Conservation (phyloP, 2,888 invertebrate genomes). For the Andrena marginata region DNA sequence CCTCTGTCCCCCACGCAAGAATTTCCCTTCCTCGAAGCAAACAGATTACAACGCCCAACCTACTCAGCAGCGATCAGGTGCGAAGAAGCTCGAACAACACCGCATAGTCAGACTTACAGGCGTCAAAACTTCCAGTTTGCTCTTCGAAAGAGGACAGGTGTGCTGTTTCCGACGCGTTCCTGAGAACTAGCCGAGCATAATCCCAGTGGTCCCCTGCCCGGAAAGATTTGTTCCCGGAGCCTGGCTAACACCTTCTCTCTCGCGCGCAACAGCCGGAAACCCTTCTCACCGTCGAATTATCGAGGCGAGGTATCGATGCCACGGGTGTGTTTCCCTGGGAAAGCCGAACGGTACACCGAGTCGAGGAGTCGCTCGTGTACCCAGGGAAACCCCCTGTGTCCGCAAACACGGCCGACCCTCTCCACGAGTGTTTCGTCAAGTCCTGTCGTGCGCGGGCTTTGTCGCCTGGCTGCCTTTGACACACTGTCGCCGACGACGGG, state of each 20-base stretch:
- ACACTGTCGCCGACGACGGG: slow-evolving; percentile 36
- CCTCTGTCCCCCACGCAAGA: not conserved
- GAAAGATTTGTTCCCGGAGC: slow-evolving; percentile 9
- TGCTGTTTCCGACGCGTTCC: not conserved
- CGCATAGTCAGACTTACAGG: slow-evolving; percentile 11
- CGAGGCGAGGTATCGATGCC: slow-evolving; percentile 46
- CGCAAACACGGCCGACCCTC: slow-evolving; percentile 52
- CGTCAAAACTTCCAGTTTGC: slow-evolving; percentile 24
- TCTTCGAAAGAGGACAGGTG: not conserved
- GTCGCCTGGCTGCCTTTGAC: slow-evolving; percentile 59
- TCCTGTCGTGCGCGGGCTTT: slow-evolving; percentile 53
- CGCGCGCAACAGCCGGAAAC: slow-evolving; percentile 22
- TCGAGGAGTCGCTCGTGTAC: slow-evolving; percentile 32
- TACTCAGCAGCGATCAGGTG: slow-evolving; percentile 20
- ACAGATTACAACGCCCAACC: not conserved
- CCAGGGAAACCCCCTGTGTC: slow-evolving; percentile 53
- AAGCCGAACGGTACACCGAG: not conserved
- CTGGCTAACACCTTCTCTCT: slow-evolving; percentile 11
- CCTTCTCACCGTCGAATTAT: slow-evolving; percentile 53
- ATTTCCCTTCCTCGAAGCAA: not conserved
- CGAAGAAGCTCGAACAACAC: slow-evolving; percentile 19
- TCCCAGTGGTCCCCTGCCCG: slow-evolving; percentile 18
- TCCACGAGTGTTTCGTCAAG: slow-evolving; percentile 42
- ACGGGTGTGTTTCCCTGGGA: not conserved
- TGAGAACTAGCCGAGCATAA: slow-evolving; percentile 10